These are phyloP conservation scores for Oscheius sp. DNA, from an alignment of 2,888 invertebrate species.

Conservation along the genomic window DNA sequence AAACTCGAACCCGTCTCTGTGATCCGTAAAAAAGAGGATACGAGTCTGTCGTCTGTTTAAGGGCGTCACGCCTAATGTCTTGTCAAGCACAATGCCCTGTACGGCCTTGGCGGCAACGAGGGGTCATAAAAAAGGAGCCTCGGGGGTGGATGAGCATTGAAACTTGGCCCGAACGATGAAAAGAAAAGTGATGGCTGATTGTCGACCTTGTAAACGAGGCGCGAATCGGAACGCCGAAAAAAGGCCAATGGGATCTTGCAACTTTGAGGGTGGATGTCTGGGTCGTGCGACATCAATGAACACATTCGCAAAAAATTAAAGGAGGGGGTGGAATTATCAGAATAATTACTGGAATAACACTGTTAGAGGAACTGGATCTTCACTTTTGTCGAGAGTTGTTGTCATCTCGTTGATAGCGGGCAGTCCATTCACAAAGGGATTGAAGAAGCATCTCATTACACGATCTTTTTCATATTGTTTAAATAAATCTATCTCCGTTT, in stretches of 20 bases:
- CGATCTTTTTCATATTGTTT: too few relatives aligned
- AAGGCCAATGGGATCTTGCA: not conserved
- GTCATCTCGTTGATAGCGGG: too few relatives aligned
- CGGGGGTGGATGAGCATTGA: conserved; percentile 5
- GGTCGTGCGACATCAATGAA: too few relatives aligned
- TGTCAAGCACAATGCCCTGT: conserved; percentile 24
- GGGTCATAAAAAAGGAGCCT: conserved; percentile 16
- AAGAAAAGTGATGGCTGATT: not conserved
- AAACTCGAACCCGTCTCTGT: conserved; percentile 9
- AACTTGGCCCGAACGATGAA: not conserved
- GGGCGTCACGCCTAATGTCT: conserved; percentile 15
- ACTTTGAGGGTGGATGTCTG: not conserved
- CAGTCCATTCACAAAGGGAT: too few relatives aligned
- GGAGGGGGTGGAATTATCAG: too few relatives aligned
- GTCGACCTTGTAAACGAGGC: not conserved
- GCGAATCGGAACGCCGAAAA: conserved; percentile 4
- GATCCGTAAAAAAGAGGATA: conserved; percentile 32
- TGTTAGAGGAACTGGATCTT: too few relatives aligned
- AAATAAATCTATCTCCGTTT: too few relatives aligned
- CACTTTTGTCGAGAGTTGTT: too few relatives aligned
- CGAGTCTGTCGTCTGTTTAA: conserved; percentile 14
- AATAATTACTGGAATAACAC: too few relatives aligned
- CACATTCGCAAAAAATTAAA: too few relatives aligned
- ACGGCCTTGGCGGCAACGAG: conserved; percentile 7
- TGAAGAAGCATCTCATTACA: too few relatives aligned